Evolutionary conservation across 2,797 vertebrate species (phyloP), one percentile per base, ranked within the genome.

Genomic region (Melanotaenia trifasciata): DNA sequence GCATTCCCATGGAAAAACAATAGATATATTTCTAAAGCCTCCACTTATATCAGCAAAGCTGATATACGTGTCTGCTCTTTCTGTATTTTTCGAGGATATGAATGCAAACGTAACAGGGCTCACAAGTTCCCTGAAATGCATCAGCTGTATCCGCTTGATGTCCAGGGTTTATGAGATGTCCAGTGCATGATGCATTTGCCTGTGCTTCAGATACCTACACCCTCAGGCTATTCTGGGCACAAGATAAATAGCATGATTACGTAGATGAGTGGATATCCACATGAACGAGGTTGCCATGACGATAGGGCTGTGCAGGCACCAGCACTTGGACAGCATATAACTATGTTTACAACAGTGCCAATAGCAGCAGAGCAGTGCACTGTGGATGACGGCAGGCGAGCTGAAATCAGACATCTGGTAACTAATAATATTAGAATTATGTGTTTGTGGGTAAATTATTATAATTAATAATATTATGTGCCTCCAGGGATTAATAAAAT

Each of bases 201-300:
- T 81, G 72, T 61, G 66, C 79, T 75, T 78, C 69, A 83, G 87
- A 77, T 84, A 83, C 72, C 67, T 70, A 64, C 76, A 32, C 70
- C 83, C 78, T 84, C 73, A 59, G 28, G 89, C 85, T 90, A 87
- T 90, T 92, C 83, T 90, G 75, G 81, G 81, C 83, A 76, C 59
- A 75, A 77, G 73, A 76, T 76, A 87, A 85, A 88, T 78, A 83
- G 72, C 67, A 45, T 60, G 76, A 87, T 89, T 87, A 83, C 78
- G 77, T 56, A 70, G 82, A 82, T 18, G 43, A 83, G 80, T 72
- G 74, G 79, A 83, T 72, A 76, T 67, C 78, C 68, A 81, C 72
- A 32, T 26, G 35, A 70, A 79, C 53, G 66, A 8, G 20, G 90
- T 92, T 90, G 82, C 74, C 86, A 89, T 92, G 91, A 68, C 88